Conservation (phyloP, 2,888 invertebrate species). For the Leucophora obtusa region DNA sequence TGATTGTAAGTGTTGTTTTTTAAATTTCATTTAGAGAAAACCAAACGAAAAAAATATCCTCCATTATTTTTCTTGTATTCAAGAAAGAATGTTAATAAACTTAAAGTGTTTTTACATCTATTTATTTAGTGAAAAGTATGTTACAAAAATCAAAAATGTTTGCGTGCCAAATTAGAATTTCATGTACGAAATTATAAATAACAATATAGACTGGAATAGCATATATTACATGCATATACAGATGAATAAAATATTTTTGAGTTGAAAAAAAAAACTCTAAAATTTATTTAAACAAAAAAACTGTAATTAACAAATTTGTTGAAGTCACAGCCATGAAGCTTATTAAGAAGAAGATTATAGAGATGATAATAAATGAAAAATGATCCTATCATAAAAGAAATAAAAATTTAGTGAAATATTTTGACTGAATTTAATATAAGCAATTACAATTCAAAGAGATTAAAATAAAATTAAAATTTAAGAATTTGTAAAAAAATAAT, state of each 20-base stretch:
- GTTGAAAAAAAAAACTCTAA: not conserved
- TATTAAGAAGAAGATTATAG: not conserved
- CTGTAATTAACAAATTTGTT: constrained; percentile 50
- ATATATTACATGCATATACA: not conserved
- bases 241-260: constrained; percentile 1
- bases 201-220: constrained; percentile 6
- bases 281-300: constrained; percentile 8
- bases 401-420: not conserved
- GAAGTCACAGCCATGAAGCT: constrained; percentile 49
- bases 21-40: not conserved
- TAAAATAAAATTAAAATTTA: not conserved
- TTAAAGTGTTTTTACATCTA: not conserved
- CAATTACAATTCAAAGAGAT: not conserved
- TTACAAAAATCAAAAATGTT: constrained; percentile 9
- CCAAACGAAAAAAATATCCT: not conserved
- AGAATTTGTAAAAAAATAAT: too few species aligned
- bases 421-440: not conserved
- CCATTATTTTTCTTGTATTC: not conserved
- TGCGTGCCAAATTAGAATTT: constrained; percentile 38
- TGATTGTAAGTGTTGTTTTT: not conserved
- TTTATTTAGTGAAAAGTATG: constrained; percentile 35
- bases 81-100: constrained; percentile 31
- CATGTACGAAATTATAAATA: constrained; percentile 43
- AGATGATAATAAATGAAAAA: not conserved
- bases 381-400: not conserved